Evolutionary conservation across 2,113 vertebrate genomes (phyloP).

Genomic region (Clarias macrocephalus): DNA sequence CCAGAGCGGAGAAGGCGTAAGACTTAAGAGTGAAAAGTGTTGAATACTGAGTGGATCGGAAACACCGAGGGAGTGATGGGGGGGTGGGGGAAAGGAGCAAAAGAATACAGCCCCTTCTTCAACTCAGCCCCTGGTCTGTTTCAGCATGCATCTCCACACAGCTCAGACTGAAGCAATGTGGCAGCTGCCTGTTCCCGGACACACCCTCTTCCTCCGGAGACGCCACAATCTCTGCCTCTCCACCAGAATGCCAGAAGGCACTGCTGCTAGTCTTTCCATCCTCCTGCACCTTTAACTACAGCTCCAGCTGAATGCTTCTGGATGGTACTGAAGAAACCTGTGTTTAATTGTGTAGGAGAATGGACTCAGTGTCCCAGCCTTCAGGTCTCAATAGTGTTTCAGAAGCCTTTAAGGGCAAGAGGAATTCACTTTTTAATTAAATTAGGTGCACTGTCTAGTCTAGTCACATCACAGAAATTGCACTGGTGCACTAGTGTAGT

Average conservation of each 20-base stretch:
- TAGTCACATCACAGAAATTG: background rate
- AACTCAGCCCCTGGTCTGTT: background rate
- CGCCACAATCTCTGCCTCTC: background rate
- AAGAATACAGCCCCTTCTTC: background rate
- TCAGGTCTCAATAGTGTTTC: background rate
- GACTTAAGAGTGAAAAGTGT: background rate
- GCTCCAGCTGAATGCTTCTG: background rate
- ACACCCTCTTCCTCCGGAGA: constrained; percentile 32
- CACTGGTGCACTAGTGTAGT: background rate
- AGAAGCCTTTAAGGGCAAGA: background rate
- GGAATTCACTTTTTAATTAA: background rate
- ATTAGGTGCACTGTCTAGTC: background rate
- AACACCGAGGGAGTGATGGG: background rate
- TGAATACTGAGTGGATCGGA: background rate
- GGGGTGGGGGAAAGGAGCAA: background rate
- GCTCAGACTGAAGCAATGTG: constrained; percentile 26
- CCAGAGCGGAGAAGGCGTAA: background rate
- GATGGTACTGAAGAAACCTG: background rate
- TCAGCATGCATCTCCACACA: constrained; percentile 39
- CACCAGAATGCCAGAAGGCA: constrained; percentile 22
- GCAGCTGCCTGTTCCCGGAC: constrained; percentile 30
- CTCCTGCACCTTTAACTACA: background rate
- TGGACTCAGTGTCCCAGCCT: constrained; percentile 8
- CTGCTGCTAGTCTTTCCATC: constrained; percentile 6
- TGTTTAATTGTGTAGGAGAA: background rate